A percentile compares a stretch with the other conserved stretches of the same genome.
phyloP scores from a whole-genome alignment of 2,113 vertebrate genomes.

The Anhinga anhinga region DNA sequence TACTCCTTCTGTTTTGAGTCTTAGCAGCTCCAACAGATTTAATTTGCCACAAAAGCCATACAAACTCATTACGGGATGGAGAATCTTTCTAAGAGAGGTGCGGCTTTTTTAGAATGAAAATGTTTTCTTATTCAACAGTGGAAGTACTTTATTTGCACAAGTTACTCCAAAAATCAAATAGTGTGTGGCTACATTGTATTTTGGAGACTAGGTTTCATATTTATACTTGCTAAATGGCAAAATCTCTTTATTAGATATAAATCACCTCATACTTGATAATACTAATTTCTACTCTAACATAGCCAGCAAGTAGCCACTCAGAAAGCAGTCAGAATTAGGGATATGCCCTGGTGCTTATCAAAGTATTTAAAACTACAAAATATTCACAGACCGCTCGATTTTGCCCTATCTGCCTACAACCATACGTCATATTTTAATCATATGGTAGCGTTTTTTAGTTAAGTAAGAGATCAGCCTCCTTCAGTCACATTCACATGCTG shows the following conservation, averaged over 20 bases:
- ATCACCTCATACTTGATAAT: neutral
- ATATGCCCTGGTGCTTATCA: neutral
- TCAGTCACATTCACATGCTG: neutral
- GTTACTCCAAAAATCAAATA: accelerated
- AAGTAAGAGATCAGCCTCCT: neutral
- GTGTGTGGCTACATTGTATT: neutral
- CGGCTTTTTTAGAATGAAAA: neutral
- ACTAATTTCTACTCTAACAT: neutral
- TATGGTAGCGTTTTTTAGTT: neutral
- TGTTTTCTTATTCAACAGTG: neutral
- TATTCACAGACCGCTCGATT: neutral
- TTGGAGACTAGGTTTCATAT: neutral
- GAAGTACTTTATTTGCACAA: neutral
- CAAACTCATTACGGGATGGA: too few relatives aligned
- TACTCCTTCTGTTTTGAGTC: neutral
- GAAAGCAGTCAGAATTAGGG: neutral
- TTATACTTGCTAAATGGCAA: neutral
- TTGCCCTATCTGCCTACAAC: neutral
- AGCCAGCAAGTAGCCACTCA: neutral
- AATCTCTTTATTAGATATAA: neutral
- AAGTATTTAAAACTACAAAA: neutral
- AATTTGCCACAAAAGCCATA: neutral
- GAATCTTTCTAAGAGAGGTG: neutral
- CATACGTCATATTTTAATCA: neutral
- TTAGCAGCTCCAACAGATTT: neutral